Percentiles rank a stretch among this genome's conserved stretches.
phyloP scores from a whole-genome alignment of 1,140 invertebrate genomes.

The Semibalanus balanoides region DNA sequence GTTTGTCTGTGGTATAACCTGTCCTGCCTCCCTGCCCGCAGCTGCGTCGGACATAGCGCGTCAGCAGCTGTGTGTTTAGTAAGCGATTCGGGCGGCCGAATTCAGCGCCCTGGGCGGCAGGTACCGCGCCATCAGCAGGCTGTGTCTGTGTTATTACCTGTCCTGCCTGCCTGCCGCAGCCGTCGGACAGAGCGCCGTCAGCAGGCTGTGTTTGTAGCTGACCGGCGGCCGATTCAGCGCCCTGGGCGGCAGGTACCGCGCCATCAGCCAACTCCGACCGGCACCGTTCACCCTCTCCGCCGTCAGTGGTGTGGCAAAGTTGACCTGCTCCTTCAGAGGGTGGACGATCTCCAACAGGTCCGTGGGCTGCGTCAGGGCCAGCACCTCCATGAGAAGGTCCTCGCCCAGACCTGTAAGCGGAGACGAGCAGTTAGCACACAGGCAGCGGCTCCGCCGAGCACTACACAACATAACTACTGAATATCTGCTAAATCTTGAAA shows the following conservation, averaged over 20 bases:
- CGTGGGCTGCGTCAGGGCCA: background rate
- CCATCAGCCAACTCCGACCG: background rate
- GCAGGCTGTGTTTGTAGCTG: background rate
- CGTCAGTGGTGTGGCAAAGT: background rate
- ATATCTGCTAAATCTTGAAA: too few species aligned
- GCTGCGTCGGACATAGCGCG: background rate
- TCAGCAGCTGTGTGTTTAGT: background rate
- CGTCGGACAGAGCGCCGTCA: background rate
- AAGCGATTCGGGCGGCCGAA: too few species aligned
- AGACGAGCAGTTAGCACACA: too few species aligned
- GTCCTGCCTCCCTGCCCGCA: background rate
- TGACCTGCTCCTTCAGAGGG: background rate
- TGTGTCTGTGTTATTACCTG: background rate
- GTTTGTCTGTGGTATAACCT: background rate
- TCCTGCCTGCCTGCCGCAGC: background rate
- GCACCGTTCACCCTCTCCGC: background rate
- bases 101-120: too few species aligned
- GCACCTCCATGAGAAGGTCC: background rate
- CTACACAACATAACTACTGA: too few species aligned
- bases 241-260: background rate
- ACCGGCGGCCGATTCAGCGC: background rate
- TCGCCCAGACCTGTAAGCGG: background rate
- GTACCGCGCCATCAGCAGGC: background rate
- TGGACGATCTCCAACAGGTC: background rate
- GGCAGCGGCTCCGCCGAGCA: too few species aligned